Base-by-base conservation (phyloP, 2,888 invertebrate species). In the Scaptomyza parva region DNA sequence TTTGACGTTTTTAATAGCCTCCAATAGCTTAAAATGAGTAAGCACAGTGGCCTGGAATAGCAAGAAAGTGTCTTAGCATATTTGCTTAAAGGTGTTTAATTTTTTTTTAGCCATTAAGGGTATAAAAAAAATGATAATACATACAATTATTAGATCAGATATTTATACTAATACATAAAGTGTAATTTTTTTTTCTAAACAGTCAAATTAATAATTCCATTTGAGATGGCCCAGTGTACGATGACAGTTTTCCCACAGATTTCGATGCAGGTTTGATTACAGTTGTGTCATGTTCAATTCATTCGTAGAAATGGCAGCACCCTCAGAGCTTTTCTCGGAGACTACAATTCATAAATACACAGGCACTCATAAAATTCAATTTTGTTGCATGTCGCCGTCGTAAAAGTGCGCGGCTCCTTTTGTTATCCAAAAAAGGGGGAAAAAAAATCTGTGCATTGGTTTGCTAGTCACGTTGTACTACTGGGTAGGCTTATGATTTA, bases 261-360 rank as follows among this genome's bases (percentile, higher is more conserved):
- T 64, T 47, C 33, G 33, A 61, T 72, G 72, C 83, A 82, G 82
- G 87, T 82, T 82, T 82, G 70, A 72, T 78, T 62, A 66, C 87
- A 82, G 83, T 87, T 87, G 88, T 82, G 86, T 85, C 88, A 82
- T 87, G 87, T 82, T 82, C 87, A 87, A 82, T 82, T 76, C 86
- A 73, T 83, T 73, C 59, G 40, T 44, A 53, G 84, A 69, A 39
- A 73, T 17, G 40, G 33, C 28, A 40, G 48, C 79, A 82, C 88
- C 75, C 78, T 54, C 66, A 82, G 80, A 82, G 82, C 80, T 76
- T 71, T 66, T 60, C 59, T 17, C 57, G 59, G 45, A 51, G 70
- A 82, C 76, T 73, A 83, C 76, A 83, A 82, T 82, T 87, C 82
- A 82, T 87, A 87, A 82, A 87, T 87, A 82, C 68, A 63, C 64